phyloP scores from a whole-genome alignment of 1,140 invertebrate genomes.

The Cardiocondyla obscurior region DNA sequence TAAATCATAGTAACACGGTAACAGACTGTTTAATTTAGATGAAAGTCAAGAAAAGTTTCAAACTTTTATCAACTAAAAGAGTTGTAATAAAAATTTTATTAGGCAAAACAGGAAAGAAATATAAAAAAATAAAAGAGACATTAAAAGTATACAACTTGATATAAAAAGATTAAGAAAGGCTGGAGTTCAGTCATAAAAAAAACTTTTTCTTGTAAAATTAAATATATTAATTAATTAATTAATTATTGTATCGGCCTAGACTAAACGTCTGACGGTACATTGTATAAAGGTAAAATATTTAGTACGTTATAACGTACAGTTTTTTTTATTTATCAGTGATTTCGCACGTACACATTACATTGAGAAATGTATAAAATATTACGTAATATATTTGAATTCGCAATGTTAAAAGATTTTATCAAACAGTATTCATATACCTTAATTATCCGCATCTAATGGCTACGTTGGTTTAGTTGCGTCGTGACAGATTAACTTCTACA shows the following conservation, averaged over 20 bases:
- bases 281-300: neutral
- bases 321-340: neutral
- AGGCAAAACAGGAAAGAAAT: neutral
- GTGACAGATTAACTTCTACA: conserved; percentile 20
- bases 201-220: conserved; percentile 5
- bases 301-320: neutral
- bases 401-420: neutral
- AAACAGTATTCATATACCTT: neutral
- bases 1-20: conserved; percentile 12
- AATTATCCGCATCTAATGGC: neutral
- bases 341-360: neutral
- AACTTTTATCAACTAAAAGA: conserved; percentile 42
- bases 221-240: neutral
- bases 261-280: neutral
- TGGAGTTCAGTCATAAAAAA: conserved; percentile 24
- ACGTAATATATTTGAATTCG: neutral
- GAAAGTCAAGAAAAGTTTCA: conserved; percentile 15
- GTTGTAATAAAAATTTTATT: conserved; percentile 57
- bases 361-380: neutral
- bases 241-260: neutral
- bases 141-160: conserved; percentile 32
- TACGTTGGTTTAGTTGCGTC: neutral
- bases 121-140: neutral
- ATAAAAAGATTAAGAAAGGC: conserved; percentile 22
- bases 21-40: conserved; percentile 26